Base-by-base conservation (phyloP, 2,113 vertebrate genomes). In the Hassar affinis region DNA sequence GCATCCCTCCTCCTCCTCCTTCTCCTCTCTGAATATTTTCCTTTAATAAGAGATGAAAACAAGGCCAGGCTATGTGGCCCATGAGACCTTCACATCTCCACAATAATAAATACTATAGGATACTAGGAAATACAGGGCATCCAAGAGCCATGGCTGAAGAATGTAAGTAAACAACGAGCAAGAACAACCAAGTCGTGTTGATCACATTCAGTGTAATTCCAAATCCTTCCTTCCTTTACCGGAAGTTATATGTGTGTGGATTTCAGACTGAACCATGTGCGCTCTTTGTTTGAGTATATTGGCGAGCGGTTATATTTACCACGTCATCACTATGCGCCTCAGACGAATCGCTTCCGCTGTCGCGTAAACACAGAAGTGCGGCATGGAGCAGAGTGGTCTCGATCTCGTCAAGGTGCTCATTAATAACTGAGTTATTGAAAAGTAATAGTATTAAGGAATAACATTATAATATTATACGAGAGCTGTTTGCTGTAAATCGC, bases 391-490 rank as follows among this genome's bases (percentile, higher is more conserved):
- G 15, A 78, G 2, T 1, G 91, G 89, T 86, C 86, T 93, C 27
- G 82, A 85, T 83, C 92, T 94, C 1, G 91, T 93, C 2, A 93
- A 92, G 93, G 93, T 93, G 85, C 11, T 2, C 45, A 20, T 30
- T 78, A 66, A 49, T 74, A 20, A 18, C 2, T 54, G 3, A 10
- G 11, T 66, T n/a, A n/a, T n/a, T n/a, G n/a, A 27, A 51, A 42
- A 33, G 25, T 10, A 3, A 66, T 4, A 30, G 20, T 12, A 8
- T 45, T 77, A 8, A 2, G 4, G 6, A 33, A 52, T 27, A n/a
- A 52, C 3, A 27, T 52, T 2, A 2, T 78, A 56, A 78, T 42
- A 22, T 51, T 7, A 11, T 76, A 8, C 33, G 6, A 22, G 25
- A 62, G 17, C 6, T 66, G 15, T 33, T 25, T 42, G 35, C 25